Evolutionary conservation across 2,113 vertebrate species (phyloP).

Genomic region (Oryzias woworae): DNA sequence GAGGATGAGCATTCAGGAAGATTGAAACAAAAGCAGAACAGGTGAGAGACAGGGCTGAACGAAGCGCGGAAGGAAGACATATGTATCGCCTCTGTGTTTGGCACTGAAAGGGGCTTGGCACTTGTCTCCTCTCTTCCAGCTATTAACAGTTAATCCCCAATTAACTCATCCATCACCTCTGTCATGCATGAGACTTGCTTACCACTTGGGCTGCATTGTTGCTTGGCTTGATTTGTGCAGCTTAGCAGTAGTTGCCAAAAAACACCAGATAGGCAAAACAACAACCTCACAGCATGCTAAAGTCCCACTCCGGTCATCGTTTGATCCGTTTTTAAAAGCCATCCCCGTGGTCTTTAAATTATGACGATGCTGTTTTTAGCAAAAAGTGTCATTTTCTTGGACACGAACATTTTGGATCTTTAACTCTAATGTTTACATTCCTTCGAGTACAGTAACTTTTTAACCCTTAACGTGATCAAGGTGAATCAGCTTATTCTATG

Average conservation of each 20-base stretch:
- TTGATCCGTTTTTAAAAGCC: too few relatives aligned
- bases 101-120: conserved; percentile 39
- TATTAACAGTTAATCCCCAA: conserved; percentile 72
- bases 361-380: too few relatives aligned
- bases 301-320: too few relatives aligned
- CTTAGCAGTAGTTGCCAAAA: conserved; percentile 39
- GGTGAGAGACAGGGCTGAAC: conserved; percentile 38
- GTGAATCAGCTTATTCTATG: too few relatives aligned
- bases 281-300: not conserved
- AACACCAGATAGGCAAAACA: conserved; percentile 28
- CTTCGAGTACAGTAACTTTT: too few relatives aligned
- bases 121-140: conserved; percentile 47
- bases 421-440: too few relatives aligned
- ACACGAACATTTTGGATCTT: too few relatives aligned
- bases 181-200: conserved; percentile 47
- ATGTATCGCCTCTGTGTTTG: conserved; percentile 22
- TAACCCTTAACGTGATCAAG: too few relatives aligned
- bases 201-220: conserved; percentile 43
- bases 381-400: too few relatives aligned
- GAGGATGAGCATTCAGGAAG: conserved; percentile 29
- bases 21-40: conserved; percentile 45
- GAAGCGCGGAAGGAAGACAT: conserved; percentile 27
- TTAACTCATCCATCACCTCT: conserved; percentile 66
- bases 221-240: conserved; percentile 33
- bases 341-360: too few relatives aligned